Percentiles rank a stretch among this genome's conserved stretches.
phyloP scores from a whole-genome alignment of 2,113 vertebrate species.

The Rynchops niger region DNA sequence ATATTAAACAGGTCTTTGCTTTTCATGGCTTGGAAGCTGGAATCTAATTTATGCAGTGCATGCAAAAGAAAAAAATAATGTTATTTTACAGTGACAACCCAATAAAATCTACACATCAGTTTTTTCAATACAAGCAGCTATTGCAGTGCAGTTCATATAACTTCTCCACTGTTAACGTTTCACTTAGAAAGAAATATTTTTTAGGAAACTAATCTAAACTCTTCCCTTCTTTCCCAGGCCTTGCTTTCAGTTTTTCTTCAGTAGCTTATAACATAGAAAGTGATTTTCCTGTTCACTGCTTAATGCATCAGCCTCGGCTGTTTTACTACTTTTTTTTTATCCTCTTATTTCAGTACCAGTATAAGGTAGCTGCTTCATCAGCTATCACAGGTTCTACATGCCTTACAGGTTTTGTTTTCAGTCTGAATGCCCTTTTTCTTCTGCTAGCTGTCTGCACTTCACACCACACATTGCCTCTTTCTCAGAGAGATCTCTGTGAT shows the following conservation, averaged over 20 bases:
- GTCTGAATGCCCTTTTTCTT: neutral
- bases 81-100: neutral
- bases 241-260: neutral
- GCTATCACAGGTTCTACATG: neutral
- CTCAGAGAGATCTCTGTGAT: neutral
- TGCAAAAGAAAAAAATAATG: neutral
- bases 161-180: neutral
- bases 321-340: neutral
- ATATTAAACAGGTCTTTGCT: neutral
- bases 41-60: neutral
- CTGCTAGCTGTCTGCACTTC: neutral
- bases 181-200: neutral
- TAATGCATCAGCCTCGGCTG: neutral
- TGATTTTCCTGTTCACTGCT: slow-evolving; percentile 29
- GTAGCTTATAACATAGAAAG: neutral
- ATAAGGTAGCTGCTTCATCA: neutral
- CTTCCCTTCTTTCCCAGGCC: neutral
- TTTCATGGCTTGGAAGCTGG: neutral
- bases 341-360: neutral
- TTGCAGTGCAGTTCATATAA: neutral
- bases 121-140: neutral
- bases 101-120: neutral
- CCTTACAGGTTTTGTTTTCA: slow-evolving; percentile 8
- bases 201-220: neutral
- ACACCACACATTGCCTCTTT: neutral